phyloP scores from a whole-genome alignment of 2,113 vertebrate genomes.

The Trogon surrucura region DNA sequence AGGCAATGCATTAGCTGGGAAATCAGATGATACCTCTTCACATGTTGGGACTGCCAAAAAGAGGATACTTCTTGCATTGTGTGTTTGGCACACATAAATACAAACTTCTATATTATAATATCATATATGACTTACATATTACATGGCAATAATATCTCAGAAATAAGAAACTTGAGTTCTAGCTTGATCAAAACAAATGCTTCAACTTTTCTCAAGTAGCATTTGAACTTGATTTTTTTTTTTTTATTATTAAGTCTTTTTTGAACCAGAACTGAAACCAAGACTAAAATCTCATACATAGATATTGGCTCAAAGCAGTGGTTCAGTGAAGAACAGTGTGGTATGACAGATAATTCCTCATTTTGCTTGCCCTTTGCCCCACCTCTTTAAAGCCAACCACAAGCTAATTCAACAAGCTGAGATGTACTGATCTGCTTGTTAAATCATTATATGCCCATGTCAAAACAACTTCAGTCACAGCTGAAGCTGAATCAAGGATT shows the following conservation, averaged over 20 bases:
- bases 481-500: slow-evolving; percentile 10
- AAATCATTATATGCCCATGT: neutral
- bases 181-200: neutral
- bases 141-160: neutral
- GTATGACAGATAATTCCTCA: neutral
- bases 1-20: neutral
- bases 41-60: neutral
- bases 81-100: neutral
- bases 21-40: neutral
- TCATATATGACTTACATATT: neutral
- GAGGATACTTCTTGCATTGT: neutral
- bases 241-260: neutral
- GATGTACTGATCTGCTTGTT: neutral
- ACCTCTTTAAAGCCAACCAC: neutral
- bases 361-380: neutral
- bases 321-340: neutral
- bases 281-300: neutral
- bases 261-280: neutral
- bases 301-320: neutral
- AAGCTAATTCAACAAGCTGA: slow-evolving; percentile 5
- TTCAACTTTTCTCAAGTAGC: neutral
- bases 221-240: neutral
- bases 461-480: neutral
- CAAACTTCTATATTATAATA: neutral
- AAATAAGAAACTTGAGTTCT: neutral